phyloP scores from a whole-genome alignment of 2,888 invertebrate species.

The Cephus pulcher region DNA sequence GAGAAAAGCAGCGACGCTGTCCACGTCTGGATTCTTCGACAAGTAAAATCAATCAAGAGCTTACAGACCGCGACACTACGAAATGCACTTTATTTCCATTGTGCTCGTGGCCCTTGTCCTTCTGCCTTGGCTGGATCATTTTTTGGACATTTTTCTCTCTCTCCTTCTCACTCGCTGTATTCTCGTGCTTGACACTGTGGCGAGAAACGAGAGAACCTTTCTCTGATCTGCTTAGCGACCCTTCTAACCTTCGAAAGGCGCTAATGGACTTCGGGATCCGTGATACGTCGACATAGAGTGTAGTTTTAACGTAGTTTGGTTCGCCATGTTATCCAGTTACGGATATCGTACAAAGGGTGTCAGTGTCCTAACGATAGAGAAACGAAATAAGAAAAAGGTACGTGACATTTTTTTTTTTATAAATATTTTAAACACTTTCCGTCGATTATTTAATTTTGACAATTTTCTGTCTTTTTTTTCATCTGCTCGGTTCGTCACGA shows the following conservation, averaged over 20 bases:
- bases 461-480: no score
- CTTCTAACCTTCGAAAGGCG: conserved; percentile 11
- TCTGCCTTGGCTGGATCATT: no score
- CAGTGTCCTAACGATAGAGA: no score
- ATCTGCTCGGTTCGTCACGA: no score
- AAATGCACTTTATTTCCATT: conserved; percentile 24
- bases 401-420: no score
- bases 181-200: conserved; percentile 8
- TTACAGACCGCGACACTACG: conserved; percentile 21
- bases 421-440: no score
- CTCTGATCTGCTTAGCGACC: conserved; percentile 21
- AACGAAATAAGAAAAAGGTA: no score
- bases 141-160: no score
- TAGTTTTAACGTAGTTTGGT: conserved; percentile 11
- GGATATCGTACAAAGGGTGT: no score
- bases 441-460: no score
- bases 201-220: conserved; percentile 9
- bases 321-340: neutral
- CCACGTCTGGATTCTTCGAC: conserved; percentile 21
- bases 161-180: conserved; percentile 1
- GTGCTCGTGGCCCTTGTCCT: conserved; percentile 6
- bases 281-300: neutral
- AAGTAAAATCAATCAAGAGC: conserved; percentile 23
- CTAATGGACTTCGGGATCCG: conserved; percentile 21
- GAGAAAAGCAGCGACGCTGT: conserved; percentile 11